Evolutionary conservation across 1,140 invertebrate species (phyloP), one percentile per base, ranked within the genome.

Genomic region (Brachystomella parvula): DNA sequence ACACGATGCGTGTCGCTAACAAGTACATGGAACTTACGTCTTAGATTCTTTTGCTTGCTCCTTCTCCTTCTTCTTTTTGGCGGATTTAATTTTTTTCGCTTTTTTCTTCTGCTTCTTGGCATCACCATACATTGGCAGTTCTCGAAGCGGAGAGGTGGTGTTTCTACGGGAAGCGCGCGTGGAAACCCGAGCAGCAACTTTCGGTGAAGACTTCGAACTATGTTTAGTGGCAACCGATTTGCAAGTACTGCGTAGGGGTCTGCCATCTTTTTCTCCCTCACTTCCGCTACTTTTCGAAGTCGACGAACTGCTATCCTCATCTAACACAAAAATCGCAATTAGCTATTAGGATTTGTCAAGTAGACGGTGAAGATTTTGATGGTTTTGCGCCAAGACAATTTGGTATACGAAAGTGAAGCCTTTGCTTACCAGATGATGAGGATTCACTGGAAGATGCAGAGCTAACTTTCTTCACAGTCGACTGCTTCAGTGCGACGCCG

Each of bases 51-150:
- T 29, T 29, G 1, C 6, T 33, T 44, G 24, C 26, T 31, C 49
- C 33, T 2, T 57, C 26, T 39, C 19, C 39, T 64, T 58, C 30
- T 64, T 53, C 17, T 64, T 59, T 56, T 47, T 69, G 28, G 79
- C 76, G 3, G 74, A 75, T 64, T 78, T 78, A 19, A 69, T 76
- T 68, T 74, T 75, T 3, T 75, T 75, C 2, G 74, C 69, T 35
- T 75, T 74, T 39, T 77, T 79, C 53, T 77, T 77, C 2, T 70
- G 68, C 31, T 76, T 63, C 66, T 73, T 75, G 64, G 74, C 74
- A n/a, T 70, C 73, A 31, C 33, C 17, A 29, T 66, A 73, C 69
- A 71, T 69, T 17, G 69, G 67, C 1, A 73, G 53, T 60, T 71
- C 70, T 30, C 69, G 39, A 3, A 73, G 32, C 26, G 67, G 67